phyloP scores from a whole-genome alignment of 2,888 invertebrate genomes.

The Tipula vernalis region DNA sequence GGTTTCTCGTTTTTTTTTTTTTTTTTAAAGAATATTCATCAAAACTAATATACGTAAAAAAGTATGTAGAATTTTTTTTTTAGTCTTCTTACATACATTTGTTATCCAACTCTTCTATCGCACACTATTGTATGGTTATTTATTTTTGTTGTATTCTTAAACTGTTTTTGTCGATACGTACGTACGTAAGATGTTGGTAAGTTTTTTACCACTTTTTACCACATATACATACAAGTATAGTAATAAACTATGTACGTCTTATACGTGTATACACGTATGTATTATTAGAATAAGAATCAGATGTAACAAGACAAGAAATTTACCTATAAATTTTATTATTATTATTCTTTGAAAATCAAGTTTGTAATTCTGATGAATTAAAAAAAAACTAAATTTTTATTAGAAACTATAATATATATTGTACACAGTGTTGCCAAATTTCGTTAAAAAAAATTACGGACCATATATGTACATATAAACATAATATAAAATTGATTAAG shows the following conservation, averaged over 20 bases:
- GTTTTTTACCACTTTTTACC: background rate
- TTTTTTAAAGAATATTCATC: background rate
- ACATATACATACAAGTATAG: background rate
- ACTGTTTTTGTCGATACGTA: background rate
- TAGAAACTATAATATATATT: background rate
- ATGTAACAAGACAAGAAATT: slow-evolving; percentile 9
- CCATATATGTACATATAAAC: background rate
- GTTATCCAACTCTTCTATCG: background rate
- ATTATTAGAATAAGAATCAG: background rate
- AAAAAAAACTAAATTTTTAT: background rate
- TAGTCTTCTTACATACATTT: background rate
- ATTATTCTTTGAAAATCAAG: slow-evolving; percentile 6
- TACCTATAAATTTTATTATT: slow-evolving; percentile 9
- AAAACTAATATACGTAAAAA: background rate
- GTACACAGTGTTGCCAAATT: background rate
- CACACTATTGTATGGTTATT: background rate
- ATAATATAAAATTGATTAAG: background rate
- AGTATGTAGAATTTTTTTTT: background rate
- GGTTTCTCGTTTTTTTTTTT: background rate
- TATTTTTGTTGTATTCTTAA: background rate
- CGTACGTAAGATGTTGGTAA: background rate
- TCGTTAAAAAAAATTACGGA: background rate
- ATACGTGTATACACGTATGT: background rate
- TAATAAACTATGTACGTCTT: background rate
- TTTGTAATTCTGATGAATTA: slow-evolving; percentile 5